A percentile compares a stretch with the other conserved stretches of the same genome.
phyloP scores from a whole-genome alignment of 2,888 invertebrate species.

The Parnassius apollo region DNA sequence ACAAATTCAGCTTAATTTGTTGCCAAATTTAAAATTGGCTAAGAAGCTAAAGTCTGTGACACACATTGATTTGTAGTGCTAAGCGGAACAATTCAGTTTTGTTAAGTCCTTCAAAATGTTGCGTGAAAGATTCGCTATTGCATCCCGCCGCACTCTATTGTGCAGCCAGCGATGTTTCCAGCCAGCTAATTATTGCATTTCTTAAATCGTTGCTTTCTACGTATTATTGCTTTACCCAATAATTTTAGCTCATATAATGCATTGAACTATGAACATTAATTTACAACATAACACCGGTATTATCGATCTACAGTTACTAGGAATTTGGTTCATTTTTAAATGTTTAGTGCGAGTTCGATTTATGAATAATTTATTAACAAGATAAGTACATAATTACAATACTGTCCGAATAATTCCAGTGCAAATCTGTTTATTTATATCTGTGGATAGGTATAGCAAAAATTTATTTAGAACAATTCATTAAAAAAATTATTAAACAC shows the following conservation, averaged over 20 bases:
- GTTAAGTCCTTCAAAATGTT: conserved; percentile 19
- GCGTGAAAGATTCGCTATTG: conserved; percentile 24
- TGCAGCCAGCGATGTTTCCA: conserved; percentile 18
- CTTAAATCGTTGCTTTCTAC: conserved; percentile 18
- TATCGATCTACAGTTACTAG: not conserved
- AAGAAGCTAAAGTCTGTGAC: too few relatives aligned
- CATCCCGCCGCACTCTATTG: conserved; percentile 20
- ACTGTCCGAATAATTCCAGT: conserved; percentile 5
- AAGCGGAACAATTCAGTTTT: conserved; percentile 20
- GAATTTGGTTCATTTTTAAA: not conserved
- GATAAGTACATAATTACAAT: conserved; percentile 8
- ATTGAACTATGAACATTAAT: not conserved
- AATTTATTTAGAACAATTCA: too few relatives aligned
- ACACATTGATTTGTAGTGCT: not conserved
- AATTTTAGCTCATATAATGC: conserved; percentile 3
- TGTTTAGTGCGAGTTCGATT: not conserved
- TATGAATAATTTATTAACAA: conserved; percentile 6
- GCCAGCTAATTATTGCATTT: conserved; percentile 17
- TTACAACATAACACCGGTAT: not conserved
- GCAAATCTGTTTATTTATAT: conserved; percentile 2
- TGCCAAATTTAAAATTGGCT: too few relatives aligned
- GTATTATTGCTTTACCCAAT: conserved; percentile 14
- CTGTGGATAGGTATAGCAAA: too few relatives aligned
- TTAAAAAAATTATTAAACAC: too few relatives aligned
- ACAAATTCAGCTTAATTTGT: too few relatives aligned